phyloP scores from a whole-genome alignment of 2,888 invertebrate genomes.

The Charanyca ferruginea region DNA sequence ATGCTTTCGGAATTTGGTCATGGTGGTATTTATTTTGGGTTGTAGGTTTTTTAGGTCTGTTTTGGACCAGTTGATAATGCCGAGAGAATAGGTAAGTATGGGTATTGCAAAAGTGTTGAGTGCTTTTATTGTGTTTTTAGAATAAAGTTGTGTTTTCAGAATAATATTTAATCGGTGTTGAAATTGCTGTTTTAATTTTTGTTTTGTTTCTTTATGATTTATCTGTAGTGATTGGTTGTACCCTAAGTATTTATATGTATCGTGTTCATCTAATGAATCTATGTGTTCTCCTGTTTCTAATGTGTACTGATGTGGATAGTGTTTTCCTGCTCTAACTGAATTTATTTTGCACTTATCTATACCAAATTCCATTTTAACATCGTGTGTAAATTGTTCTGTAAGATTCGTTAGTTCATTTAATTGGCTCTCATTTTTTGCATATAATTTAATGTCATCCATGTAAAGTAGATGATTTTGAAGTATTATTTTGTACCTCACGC shows the following conservation, averaged over 20 bases:
- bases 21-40: slow-evolving; percentile 1
- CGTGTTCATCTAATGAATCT: background rate
- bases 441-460: slow-evolving; percentile 35
- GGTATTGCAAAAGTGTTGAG: slow-evolving; percentile 6
- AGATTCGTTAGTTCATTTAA: slow-evolving; percentile 10
- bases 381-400: background rate
- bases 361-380: slow-evolving; percentile 6
- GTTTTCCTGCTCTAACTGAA: background rate
- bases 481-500: no score
- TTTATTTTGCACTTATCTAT: slow-evolving; percentile 9
- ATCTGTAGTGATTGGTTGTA: slow-evolving; percentile 15
- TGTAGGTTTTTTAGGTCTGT: background rate
- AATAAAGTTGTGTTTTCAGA: background rate
- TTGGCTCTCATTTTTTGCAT: slow-evolving; percentile 14
- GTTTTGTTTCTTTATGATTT: slow-evolving; percentile 12
- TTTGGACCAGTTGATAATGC: no score
- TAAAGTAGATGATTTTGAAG: background rate
- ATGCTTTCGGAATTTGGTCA: background rate
- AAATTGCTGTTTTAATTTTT: slow-evolving; percentile 4
- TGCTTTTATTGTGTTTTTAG: slow-evolving; percentile 6
- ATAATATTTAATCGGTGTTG: slow-evolving; percentile 1
- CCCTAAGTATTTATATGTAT: slow-evolving; percentile 24
- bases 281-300: background rate
- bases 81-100: slow-evolving; percentile 1
- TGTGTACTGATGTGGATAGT: slow-evolving; percentile 1